These are phyloP conservation scores for Peromyscus maniculatus DNA, from an alignment of 2,113 vertebrate genomes.

Conservation along the genomic window DNA sequence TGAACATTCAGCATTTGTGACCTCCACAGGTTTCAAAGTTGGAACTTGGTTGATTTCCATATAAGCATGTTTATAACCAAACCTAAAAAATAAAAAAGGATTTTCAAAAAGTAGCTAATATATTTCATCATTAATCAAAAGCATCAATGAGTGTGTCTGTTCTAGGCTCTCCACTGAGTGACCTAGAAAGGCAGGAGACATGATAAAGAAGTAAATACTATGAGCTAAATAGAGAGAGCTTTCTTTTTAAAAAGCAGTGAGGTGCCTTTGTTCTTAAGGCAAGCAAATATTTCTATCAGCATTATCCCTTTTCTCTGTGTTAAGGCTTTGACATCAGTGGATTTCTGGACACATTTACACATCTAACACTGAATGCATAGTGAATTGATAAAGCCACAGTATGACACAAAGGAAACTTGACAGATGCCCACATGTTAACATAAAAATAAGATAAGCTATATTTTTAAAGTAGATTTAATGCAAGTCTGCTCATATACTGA, in stretches of 20 bases:
- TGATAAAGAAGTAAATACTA: not conserved
- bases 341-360: not conserved
- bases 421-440: not conserved
- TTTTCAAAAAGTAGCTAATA: not conserved
- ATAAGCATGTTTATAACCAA: conserved; percentile 18
- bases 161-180: not conserved
- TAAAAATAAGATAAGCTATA: not conserved
- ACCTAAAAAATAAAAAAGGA: not conserved
- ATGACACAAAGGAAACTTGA: not conserved
- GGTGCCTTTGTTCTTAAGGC: not conserved
- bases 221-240: not conserved
- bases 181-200: not conserved
- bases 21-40: not conserved
- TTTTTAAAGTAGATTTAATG: conserved; percentile 22
- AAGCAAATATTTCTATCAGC: not conserved
- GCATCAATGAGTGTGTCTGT: not conserved
- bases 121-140: conserved; percentile 10
- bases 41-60: not conserved
- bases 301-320: not conserved
- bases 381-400: conserved; percentile 11
- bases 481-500: not conserved
- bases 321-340: not conserved
- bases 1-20: not conserved
- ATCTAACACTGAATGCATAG: not conserved
- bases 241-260: not conserved